phyloP scores from a whole-genome alignment of 2,797 vertebrate genomes.

The Neosilurus hyrtlii region DNA sequence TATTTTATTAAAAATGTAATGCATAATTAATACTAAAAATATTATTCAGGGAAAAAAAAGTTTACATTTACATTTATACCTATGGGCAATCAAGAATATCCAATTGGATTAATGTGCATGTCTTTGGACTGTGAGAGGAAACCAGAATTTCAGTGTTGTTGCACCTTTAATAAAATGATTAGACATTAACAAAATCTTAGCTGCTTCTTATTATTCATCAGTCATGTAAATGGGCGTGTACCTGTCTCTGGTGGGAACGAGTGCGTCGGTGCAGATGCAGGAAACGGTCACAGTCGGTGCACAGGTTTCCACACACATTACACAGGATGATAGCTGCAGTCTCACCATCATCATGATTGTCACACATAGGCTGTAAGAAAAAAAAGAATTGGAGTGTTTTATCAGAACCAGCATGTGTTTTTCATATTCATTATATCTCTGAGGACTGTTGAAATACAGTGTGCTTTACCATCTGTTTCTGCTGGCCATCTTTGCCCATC shows the following conservation, averaged over 20 bases:
- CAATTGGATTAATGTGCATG: neutral
- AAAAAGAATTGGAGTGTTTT: neutral
- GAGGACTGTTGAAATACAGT: neutral
- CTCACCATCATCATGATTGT: constrained; percentile 98
- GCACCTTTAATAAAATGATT: neutral
- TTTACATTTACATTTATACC: no score
- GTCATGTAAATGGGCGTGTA: constrained; percentile 47
- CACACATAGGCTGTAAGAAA: constrained; percentile 90
- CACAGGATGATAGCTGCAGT: constrained; percentile 98
- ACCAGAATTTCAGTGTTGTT: neutral
- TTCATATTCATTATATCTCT: constrained; percentile 6
- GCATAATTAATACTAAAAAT: neutral
- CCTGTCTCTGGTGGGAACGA: constrained; percentile 98
- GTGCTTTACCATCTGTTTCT: constrained; percentile 93
- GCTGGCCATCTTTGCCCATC: constrained; percentile 99
- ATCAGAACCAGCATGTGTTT: neutral
- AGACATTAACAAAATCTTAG: no score
- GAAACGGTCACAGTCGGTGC: constrained; percentile 97
- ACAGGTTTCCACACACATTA: constrained; percentile 94
- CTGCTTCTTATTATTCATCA: neutral
- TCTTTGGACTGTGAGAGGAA: neutral
- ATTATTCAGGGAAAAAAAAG: no score
- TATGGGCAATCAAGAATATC: no score
- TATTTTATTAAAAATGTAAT: neutral
- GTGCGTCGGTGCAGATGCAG: constrained; percentile 97